Base-by-base conservation (phyloP, 2,888 invertebrate species). In the Thymelicus lineola region DNA sequence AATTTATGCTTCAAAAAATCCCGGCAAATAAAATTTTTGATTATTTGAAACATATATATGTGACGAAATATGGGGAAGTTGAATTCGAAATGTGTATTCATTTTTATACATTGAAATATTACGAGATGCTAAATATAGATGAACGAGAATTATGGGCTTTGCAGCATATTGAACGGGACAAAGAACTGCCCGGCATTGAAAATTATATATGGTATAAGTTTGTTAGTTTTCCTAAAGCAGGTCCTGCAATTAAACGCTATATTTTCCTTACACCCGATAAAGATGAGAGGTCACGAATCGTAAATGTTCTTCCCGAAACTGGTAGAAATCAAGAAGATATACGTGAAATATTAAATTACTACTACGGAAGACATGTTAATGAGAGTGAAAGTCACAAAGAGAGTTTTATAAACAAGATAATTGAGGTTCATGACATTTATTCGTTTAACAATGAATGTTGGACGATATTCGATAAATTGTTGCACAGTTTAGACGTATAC, bases 111-210 rank as follows among this genome's bases (percentile, higher is more conserved):
- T 68, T 66, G 9, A 53, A 76, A 0, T 82, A 77, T 66, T 84
- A 80, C 70, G 71, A 76, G 38, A 70, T 86, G 17, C 83, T 89
- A 78, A 82, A 83, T 7, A 0, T n/a, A 14, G 75, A 80, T 20
- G 81, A 87, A 64, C 79, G 71, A 72, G 85, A 88, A 76, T 53
- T 66, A 55, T 89, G 88, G 88, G 87, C 87, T n/a, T 72, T 86
- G 17, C 71, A 74, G 28, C 82, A 89, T 46, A 73, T 88, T 66
- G 78, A 81, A 46, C 79, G 75, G 66, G 76, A 77, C 45, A 73
- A 76, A 42, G 87, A 86, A 66, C 64, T 84, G 38, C 70, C 84
- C 14, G 85, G 84, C 4, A 71, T 50, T 28, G 74, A 76, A 45
- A 81, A 85, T 73, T 88, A 79, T 70, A 55, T 74, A 6, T 89